These are phyloP conservation scores for Stomatorhinus walkeri DNA, from an alignment of 2,797 vertebrate species.

Conservation along the genomic window DNA sequence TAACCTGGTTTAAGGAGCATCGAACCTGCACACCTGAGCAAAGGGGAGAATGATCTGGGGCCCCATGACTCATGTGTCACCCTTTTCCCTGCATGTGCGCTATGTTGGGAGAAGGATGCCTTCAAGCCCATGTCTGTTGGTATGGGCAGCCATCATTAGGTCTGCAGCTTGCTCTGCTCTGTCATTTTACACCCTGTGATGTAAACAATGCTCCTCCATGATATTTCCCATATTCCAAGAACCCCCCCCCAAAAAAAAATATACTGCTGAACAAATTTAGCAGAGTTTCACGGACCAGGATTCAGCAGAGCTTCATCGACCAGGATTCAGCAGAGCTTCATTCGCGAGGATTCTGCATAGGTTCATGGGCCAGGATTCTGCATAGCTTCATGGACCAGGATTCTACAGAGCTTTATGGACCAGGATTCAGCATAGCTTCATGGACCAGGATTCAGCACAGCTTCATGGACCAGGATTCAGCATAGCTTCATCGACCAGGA, in stretches of 20 bases:
- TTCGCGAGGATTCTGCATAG: too few species aligned
- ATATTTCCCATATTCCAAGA: not conserved
- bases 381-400: too few species aligned
- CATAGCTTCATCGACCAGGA: too few species aligned
- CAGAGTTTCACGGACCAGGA: too few species aligned
- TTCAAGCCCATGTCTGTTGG: not conserved
- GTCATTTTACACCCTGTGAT: not conserved
- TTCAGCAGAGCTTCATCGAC: too few species aligned
- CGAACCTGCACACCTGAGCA: not conserved
- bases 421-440: too few species aligned
- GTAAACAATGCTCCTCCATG: not conserved
- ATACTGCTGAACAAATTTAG: not conserved
- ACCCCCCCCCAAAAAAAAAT: not conserved
- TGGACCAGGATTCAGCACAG: too few species aligned
- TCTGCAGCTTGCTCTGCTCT: not conserved
- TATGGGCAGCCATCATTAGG: not conserved
- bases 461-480: not conserved
- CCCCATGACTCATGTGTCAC: not conserved
- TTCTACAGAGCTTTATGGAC: too few species aligned
- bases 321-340: too few species aligned
- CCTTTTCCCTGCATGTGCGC: not conserved
- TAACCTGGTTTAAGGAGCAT: not conserved
- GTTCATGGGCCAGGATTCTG: too few species aligned
- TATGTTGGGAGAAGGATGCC: not conserved
- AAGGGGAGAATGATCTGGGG: not conserved